Conservation (phyloP, 2,888 invertebrate genomes). For the Ophion obscuratus region DNA sequence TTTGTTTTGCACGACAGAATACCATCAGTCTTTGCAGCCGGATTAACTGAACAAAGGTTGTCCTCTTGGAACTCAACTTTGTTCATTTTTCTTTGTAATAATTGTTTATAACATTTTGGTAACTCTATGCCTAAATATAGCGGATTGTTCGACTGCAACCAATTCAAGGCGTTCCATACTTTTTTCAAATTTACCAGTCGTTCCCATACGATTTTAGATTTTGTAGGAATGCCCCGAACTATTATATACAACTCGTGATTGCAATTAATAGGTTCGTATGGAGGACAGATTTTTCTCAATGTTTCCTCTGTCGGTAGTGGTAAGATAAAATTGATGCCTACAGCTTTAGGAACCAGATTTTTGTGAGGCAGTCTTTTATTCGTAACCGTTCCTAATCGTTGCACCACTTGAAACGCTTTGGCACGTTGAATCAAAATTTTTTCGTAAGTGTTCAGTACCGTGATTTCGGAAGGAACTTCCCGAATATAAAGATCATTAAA, state of each 20-base stretch:
- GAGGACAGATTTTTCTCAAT: conserved; percentile 72
- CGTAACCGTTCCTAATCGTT: conserved; percentile 74
- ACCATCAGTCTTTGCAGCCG: too few relatives aligned
- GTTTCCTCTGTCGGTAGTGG: conserved; percentile 76
- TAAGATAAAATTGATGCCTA: conserved; percentile 63
- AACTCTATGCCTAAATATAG: too few relatives aligned
- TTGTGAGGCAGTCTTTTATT: conserved; percentile 73
- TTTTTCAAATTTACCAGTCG: conserved; percentile 72
- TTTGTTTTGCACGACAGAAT: too few relatives aligned
- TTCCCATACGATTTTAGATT: conserved; percentile 74
- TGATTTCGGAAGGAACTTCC: conserved; percentile 65
- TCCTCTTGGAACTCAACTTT: conserved; percentile 70
- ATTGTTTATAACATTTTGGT: conserved; percentile 45
- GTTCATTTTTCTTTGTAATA: conserved; percentile 73
- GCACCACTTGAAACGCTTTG: conserved; percentile 56
- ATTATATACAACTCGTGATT: conserved; percentile 76
- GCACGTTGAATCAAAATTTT: conserved; percentile 72
- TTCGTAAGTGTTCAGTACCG: conserved; percentile 71
- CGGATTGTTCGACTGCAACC: conserved; percentile 67
- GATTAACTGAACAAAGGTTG: too few relatives aligned
- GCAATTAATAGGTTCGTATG: conserved; percentile 72
- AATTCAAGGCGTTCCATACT: conserved; percentile 72
- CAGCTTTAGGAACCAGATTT: conserved; percentile 55
- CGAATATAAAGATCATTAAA: conserved; percentile 68
- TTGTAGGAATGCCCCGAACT: conserved; percentile 75